Percentiles rank a stretch among this genome's conserved stretches.
Evolutionary conservation across 2,888 invertebrate genomes (phyloP).

Genomic region (Leucania comma): DNA sequence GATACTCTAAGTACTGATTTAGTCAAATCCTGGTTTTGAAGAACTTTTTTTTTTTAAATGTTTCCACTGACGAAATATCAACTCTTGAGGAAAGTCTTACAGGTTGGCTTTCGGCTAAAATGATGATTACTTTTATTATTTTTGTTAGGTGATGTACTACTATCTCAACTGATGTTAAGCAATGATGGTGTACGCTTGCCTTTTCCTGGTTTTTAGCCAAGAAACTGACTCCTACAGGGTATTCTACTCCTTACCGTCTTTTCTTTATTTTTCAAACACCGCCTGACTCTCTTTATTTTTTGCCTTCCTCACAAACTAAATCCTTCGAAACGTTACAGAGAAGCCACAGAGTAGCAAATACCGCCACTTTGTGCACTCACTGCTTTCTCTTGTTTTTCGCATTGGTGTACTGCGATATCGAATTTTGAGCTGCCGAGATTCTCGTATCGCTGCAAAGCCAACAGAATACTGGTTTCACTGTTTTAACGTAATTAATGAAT

Average conservation of each 20-base stretch:
- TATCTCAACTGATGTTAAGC: no score
- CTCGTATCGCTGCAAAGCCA: slow-evolving; percentile 45
- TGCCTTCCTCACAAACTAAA: background rate
- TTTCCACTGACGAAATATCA: no score
- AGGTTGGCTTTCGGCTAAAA: no score
- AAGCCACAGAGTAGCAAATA: background rate
- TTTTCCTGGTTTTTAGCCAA: background rate
- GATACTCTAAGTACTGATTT: no score
- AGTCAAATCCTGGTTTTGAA: no score
- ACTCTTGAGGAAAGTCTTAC: no score
- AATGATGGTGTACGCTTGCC: no score
- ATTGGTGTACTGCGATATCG: slow-evolving; percentile 44
- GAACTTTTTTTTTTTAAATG: no score
- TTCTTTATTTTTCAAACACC: background rate
- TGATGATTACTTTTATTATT: no score
- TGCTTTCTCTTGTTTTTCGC: slow-evolving; percentile 30
- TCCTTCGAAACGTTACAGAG: background rate
- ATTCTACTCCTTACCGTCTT: background rate
- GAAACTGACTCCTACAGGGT: background rate
- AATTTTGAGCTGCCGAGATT: slow-evolving; percentile 47
- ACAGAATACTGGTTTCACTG: slow-evolving; percentile 47
- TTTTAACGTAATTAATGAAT: slow-evolving; percentile 67
- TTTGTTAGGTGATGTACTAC: no score
- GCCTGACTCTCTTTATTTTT: background rate
- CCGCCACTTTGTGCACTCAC: slow-evolving; percentile 13